Percentiles rank a stretch among this genome's conserved stretches.
Conservation (phyloP, 92 coral and sea anemone genomes). For the Siderastrea siderea region DNA sequence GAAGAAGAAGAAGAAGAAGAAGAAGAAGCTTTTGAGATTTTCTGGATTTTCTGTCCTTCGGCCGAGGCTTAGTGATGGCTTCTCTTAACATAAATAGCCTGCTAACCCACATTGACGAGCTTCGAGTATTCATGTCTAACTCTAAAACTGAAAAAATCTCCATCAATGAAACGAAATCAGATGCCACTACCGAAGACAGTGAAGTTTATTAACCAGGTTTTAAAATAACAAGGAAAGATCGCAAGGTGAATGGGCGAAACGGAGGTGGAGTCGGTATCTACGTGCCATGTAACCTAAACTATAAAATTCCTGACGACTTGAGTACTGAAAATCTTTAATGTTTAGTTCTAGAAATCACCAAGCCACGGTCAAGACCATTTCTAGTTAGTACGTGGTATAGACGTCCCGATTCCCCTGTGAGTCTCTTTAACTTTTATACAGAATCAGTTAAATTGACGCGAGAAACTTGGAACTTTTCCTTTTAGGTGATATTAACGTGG, state of each 20-base stretch:
- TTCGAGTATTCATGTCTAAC: too few relatives aligned
- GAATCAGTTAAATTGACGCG: background rate
- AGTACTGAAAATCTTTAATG: background rate
- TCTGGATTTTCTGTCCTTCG: too few relatives aligned
- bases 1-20: too few relatives aligned
- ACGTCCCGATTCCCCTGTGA: background rate
- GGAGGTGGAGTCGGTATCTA: background rate
- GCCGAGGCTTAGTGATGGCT: too few relatives aligned
- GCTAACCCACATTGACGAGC: too few relatives aligned
- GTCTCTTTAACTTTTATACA: background rate
- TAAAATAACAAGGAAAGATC: background rate
- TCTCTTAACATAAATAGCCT: too few relatives aligned
- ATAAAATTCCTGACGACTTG: background rate
- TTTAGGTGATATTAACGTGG: background rate
- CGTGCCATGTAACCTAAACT: background rate
- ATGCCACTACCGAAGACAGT: too few relatives aligned
- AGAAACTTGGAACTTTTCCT: background rate
- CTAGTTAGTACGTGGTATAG: background rate
- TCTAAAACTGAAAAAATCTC: too few relatives aligned
- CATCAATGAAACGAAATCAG: too few relatives aligned
- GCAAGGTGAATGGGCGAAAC: background rate
- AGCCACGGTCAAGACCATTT: background rate
- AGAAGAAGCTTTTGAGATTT: too few relatives aligned
- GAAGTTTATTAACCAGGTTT: background rate
- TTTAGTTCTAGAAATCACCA: background rate